Conservation (phyloP, 53 echinoderm and acorn worm genomes). For the Arbacia lixula region DNA sequence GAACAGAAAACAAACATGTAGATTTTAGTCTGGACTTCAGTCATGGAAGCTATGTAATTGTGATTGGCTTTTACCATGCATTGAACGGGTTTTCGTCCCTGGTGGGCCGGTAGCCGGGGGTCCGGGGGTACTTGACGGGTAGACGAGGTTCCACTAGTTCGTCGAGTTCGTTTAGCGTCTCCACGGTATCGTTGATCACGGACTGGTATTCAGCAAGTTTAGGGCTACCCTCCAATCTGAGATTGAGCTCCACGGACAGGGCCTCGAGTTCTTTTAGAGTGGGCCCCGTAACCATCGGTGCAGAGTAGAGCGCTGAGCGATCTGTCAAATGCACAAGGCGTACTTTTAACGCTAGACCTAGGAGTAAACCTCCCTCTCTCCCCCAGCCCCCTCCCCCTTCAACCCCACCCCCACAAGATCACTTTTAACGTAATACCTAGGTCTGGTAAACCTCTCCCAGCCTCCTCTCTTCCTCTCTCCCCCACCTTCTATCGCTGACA, state of each 20-base stretch:
- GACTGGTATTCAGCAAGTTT: conserved; percentile 39
- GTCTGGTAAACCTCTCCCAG: too few species aligned
- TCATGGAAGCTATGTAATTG: background rate
- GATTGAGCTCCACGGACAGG: conserved; percentile 35
- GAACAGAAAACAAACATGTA: background rate
- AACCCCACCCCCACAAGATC: background rate
- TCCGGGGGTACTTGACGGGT: conserved; percentile 61
- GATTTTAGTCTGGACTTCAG: background rate
- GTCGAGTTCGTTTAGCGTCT: conserved; percentile 38
- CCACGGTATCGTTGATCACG: conserved; percentile 5
- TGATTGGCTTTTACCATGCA: conserved; percentile 58
- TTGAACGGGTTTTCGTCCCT: conserved; percentile 48
- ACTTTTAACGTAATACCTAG: too few species aligned
- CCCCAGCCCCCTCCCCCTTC: background rate
- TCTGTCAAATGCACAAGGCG: too few species aligned
- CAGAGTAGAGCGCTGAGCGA: background rate
- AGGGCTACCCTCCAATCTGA: conserved; percentile 23
- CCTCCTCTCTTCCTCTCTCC: too few species aligned
- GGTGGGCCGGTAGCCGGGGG: conserved; percentile 54
- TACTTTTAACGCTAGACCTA: too few species aligned
- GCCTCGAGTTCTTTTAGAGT: conserved; percentile 25
- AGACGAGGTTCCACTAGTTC: conserved; percentile 49
- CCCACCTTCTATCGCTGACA: too few species aligned
- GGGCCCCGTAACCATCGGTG: conserved; percentile 26
- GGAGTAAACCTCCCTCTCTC: background rate